Conservation (phyloP, 2,113 vertebrate species). For the Tympanuchus pallidicinctus region DNA sequence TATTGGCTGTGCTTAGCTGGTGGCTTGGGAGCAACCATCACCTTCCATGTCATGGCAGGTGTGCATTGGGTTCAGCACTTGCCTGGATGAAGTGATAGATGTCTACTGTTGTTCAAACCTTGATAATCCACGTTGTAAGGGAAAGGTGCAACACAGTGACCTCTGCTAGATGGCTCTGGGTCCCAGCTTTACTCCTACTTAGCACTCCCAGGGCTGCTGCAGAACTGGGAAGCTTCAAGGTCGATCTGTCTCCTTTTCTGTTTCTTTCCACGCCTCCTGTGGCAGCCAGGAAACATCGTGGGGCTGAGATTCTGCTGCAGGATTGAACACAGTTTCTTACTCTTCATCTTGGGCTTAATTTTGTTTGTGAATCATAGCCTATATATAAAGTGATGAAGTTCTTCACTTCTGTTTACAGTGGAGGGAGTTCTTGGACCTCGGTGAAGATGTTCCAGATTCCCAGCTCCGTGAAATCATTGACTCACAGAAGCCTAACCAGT, state of each 20-base stretch:
- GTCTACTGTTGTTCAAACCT: background rate
- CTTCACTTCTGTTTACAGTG: slow-evolving; percentile 77
- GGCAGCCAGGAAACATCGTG: background rate
- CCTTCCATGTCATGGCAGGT: background rate
- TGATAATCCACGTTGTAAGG: background rate
- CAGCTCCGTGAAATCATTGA: slow-evolving; percentile 79
- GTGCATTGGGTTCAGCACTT: background rate
- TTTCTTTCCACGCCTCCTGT: background rate
- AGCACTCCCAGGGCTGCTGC: background rate
- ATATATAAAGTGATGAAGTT: background rate
- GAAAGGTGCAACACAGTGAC: background rate
- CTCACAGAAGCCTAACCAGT: slow-evolving; percentile 90
- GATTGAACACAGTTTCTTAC: background rate
- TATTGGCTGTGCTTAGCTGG: background rate
- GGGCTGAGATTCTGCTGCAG: background rate
- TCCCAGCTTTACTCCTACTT: background rate
- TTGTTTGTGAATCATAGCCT: fast-evolving
- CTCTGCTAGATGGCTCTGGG: background rate
- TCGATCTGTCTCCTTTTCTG: background rate
- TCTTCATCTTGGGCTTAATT: background rate
- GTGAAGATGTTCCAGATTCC: slow-evolving; percentile 71
- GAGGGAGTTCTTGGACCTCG: slow-evolving; percentile 89
- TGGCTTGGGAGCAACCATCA: background rate
- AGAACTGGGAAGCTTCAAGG: background rate
- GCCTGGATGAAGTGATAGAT: background rate